Percentiles rank a stretch among this genome's conserved stretches.
Conservation (phyloP, 2,113 vertebrate genomes). For the Nothoprocta pentlandii region DNA sequence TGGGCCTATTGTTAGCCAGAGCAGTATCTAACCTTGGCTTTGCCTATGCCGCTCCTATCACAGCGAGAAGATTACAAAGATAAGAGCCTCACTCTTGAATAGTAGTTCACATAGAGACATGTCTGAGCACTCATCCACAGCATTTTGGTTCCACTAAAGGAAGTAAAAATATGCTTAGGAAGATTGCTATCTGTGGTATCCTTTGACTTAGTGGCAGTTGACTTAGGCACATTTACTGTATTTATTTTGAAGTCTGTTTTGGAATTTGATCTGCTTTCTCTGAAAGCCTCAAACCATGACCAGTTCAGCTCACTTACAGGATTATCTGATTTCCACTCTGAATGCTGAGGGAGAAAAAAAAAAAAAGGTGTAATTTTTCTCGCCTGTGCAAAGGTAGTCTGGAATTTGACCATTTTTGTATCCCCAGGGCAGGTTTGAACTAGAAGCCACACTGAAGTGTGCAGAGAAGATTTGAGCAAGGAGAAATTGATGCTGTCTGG, state of each 20-base stretch:
- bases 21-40: slow-evolving; percentile 52
- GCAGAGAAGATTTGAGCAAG: neutral
- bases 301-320: neutral
- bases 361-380: neutral
- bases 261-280: neutral
- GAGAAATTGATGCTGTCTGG: slow-evolving; percentile 3
- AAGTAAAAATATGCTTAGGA: neutral
- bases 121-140: neutral
- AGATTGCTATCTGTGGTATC: slow-evolving; percentile 1
- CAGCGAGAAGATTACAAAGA: slow-evolving; percentile 38
- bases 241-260: neutral
- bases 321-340: neutral
- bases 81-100: slow-evolving; percentile 45
- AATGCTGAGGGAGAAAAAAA: neutral
- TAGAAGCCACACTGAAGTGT: neutral
- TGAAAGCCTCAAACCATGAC: neutral
- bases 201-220: neutral
- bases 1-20: slow-evolving; percentile 65
- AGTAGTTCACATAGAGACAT: neutral
- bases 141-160: slow-evolving; percentile 7
- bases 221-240: neutral
- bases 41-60: slow-evolving; percentile 30
- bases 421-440: neutral
- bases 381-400: neutral
- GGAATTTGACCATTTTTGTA: neutral